Evolutionary conservation across 2,888 invertebrate species (phyloP), one percentile per base, ranked within the genome.

Genomic region (Agrochola lychnidis): DNA sequence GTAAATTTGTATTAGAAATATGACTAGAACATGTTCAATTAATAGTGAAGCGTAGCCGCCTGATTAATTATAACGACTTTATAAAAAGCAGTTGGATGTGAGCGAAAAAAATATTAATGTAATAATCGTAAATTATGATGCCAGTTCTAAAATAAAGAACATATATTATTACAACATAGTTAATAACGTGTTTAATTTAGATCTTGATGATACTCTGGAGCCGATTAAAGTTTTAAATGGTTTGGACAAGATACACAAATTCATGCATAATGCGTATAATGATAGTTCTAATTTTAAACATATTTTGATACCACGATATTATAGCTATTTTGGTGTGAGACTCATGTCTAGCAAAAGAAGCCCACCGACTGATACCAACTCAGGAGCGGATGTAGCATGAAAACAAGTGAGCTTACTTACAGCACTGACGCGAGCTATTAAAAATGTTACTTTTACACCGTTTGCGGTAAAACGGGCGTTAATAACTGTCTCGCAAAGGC

Each of bases 71-170:
- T 85, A 70, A 79, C 81, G 75, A 82, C 85, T 78, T 83, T 48
- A 71, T 81, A 80, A 85, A 87, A 85, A 82, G 69, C 72, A 57
- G 76, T 80, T 84, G 59, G 68, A 76, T 64, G 45, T 30, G 30
- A 62, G 57, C 7, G 57, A 73, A 76, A 77, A 71, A 77, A 76
- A 85, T 78, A 80, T 64, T 64, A 48, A 78, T 45, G 82, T 78
- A 82, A 89, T 88, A 83, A 88, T 82, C 86, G 76, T 89, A 82
- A 80, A 81, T 86, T 78, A 85, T 79, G 77, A 67, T 79, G 86
- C 85, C 87, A 86, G 82, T 71, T 79, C 61, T 73, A 68, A 78
- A 78, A 70, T 57, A 66, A 57, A 61, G 57, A 75, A 69, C 48
- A 66, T 1, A 57, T 42, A 64, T 42, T 69, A 63, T 76, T 69